Base-by-base conservation (phyloP, 1,140 invertebrate genomes). In the Pogonomyrmex californicus region DNA sequence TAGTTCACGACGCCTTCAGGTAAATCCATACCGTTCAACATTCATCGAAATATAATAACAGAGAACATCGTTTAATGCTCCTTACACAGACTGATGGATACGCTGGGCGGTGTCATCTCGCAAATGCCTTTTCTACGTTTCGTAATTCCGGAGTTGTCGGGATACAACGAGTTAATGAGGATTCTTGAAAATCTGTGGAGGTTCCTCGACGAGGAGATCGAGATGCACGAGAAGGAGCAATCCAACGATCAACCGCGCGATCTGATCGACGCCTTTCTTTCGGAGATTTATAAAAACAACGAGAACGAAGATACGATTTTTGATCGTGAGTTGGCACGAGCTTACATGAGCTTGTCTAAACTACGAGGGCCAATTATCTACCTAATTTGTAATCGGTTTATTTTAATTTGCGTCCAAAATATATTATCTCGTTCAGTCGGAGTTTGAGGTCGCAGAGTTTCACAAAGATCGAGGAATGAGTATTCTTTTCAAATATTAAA, bases 181-280 rank as follows among this genome's bases (percentile, higher is more conserved):
- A 95, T 95, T 60, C 91, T 96, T 44, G 30, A 93, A 0, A 91
- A 92, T 49, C 81, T 96, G 0, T 95, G 95, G 89, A 77, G 76
- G 0, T 97, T 96, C 60, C 71, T 96, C 1, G 90, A 93, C 23
- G 93, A 93, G 1, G 94, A 95, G 85, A 94, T 95, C 36, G 54
- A 95, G 6, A 95, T 97, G 49, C 97, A 98, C 82, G 93, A 96
- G 86, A 95, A 93, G 4, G 91, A 56, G 0, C 33, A 96, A 14
- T 93, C 96, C 33, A 86, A 92, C 0, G 94, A 96, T 49, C 92
- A 96, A 60, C 96, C 96, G 4, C 94, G 96, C 87, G 97, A 98
- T 93, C 96, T 98, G 54, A 97, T 98, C 63, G 97, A 98, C 87
- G 95, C 96, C 10, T 97, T 97, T 92, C 93, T 98, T 14, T 94